Base-by-base conservation (phyloP, 2,888 invertebrate species). In the Andrena chrysosceles region DNA sequence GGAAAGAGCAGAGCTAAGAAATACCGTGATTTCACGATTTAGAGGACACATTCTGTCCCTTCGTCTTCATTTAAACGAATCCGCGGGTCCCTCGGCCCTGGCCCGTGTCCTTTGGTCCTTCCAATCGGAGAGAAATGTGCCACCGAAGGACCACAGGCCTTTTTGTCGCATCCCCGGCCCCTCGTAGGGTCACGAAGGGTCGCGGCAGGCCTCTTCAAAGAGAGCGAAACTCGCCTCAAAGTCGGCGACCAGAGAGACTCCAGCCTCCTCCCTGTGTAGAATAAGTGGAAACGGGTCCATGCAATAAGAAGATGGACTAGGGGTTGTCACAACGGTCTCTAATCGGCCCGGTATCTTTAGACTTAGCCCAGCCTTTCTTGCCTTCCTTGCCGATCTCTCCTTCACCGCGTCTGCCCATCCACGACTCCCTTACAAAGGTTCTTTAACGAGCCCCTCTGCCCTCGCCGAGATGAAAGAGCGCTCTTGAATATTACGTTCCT, bases 341-440 rank as follows among this genome's bases (percentile, higher is more conserved):
- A 91, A 90, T 90, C 90, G 89, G 87, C 85, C 56, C 85, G 84
- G 83, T 81, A 84, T 87, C 84, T 87, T 88, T 82, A 87, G 85
- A 82, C 81, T 85, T 80, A 83, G 85, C 75, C 85, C 79, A 78
- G 56, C 84, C 79, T 83, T 79, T 81, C 76, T 76, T 54, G 81
- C 60, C 23, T 35, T 29, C 23, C 16, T 33, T 62, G 35, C 23
- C 60, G 49, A 70, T 23, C 72, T 23, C 72, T 72, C 77, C 72
- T 81, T 74, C 76, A 5, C 29, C 49, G 10, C 49, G 52, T 76
- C 69, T 66, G 63, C 56, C 62, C 71, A 79, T 59, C 29, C 67
- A 60, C 73, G 84, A 81, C 77, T 67, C 79, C 68, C 82, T 54
- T 26, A 85, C 85, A 83, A 87, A 87, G 85, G 71, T 71, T 77